phyloP scores from a whole-genome alignment of 2,113 vertebrate species.

The Datnioides undecimradiatus region DNA sequence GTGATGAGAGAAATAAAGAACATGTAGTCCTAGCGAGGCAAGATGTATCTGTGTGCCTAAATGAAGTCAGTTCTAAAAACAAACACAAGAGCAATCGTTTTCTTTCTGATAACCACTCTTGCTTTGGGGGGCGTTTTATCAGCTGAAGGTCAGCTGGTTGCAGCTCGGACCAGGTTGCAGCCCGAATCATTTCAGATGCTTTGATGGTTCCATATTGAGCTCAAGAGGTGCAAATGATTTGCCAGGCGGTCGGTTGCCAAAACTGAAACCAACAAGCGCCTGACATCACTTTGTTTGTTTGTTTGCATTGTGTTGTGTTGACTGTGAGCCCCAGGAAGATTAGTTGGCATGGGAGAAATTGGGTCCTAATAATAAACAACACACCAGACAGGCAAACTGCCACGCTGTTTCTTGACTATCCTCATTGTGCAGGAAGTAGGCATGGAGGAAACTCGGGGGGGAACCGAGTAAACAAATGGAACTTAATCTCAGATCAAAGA shows the following conservation, averaged over 20 bases:
- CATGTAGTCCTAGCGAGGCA: background rate
- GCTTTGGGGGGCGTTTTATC: constrained; percentile 26
- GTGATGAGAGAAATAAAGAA: constrained; percentile 15
- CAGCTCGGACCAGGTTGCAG: background rate
- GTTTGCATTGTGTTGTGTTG: constrained; percentile 54
- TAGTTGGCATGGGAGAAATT: constrained; percentile 66
- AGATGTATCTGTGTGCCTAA: constrained; percentile 18
- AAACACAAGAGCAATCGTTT: constrained; percentile 23
- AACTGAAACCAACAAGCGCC: constrained; percentile 29
- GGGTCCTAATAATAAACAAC: constrained; percentile 67
- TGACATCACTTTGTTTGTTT: constrained; percentile 56
- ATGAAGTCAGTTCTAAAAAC: constrained; percentile 30
- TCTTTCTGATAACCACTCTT: constrained; percentile 22
- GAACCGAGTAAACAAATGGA: constrained; percentile 41
- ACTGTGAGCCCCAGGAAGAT: constrained; percentile 56
- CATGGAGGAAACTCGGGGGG: constrained; percentile 1
- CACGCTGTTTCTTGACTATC: constrained; percentile 19
- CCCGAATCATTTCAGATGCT: constrained; percentile 21
- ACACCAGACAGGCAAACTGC: constrained; percentile 33
- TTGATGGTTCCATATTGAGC: constrained; percentile 5
- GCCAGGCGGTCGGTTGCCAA: constrained; percentile 30
- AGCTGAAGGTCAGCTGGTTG: constrained; percentile 25
- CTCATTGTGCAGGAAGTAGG: constrained; percentile 15
- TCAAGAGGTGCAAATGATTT: constrained; percentile 40
- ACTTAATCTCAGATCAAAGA: constrained; percentile 28